Percentiles rank a stretch among this genome's conserved stretches.
Conservation (phyloP, 2,888 invertebrate genomes). For the Allygus modestus region DNA sequence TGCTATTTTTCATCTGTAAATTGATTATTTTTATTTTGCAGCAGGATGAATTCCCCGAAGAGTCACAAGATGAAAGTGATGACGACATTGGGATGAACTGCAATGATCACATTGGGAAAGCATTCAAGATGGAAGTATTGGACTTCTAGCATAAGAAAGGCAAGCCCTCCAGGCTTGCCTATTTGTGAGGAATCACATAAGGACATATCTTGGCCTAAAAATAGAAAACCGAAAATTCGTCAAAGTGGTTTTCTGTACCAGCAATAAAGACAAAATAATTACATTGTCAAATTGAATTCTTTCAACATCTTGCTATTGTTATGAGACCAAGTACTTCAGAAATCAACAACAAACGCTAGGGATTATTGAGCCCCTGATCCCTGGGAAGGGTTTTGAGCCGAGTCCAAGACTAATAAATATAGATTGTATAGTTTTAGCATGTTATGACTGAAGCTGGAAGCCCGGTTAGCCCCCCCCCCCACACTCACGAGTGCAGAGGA, state of each 20-base stretch:
- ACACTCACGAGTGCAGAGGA: no score
- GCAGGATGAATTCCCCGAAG: constrained; percentile 77
- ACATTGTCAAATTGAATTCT: background rate
- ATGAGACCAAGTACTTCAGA: no score
- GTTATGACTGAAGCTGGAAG: no score
- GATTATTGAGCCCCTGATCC: no score
- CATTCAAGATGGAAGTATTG: constrained; percentile 79
- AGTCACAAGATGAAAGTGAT: constrained; percentile 73
- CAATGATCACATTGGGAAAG: constrained; percentile 74
- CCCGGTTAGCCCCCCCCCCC: no score
- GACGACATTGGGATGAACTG: constrained; percentile 74
- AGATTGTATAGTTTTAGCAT: no score
- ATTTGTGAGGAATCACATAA: constrained; percentile 15
- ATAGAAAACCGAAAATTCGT: constrained; percentile 5
- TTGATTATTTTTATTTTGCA: constrained; percentile 70
- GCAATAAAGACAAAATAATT: constrained; percentile 8
- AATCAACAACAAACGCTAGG: no score
- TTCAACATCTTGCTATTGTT: no score
- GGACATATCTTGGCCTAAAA: background rate
- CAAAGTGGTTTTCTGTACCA: constrained; percentile 3
- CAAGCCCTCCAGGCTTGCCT: constrained; percentile 55
- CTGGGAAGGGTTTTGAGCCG: no score
- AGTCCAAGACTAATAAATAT: no score
- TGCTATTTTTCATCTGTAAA: no score
- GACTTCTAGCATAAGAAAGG: constrained; percentile 61